Evolutionary conservation across 2,888 invertebrate species (phyloP), one percentile per base, ranked within the genome.

Genomic region (Antitype chi): DNA sequence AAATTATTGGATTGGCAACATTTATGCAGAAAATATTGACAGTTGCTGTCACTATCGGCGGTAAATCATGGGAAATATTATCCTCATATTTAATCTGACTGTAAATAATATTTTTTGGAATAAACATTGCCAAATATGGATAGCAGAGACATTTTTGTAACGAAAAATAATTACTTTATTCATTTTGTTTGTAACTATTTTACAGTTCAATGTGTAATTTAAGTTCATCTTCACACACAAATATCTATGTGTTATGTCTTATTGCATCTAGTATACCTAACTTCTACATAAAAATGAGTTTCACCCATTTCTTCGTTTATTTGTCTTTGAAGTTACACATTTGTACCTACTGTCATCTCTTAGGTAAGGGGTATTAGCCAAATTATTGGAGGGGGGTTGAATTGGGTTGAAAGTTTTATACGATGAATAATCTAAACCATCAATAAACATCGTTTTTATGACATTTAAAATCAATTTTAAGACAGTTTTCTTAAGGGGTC

Each of bases 101-200:
- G 32, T 23, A 23, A 23, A 28, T 20, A n/a, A n/a, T 38, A 53
- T 64, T 71, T 77, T 63, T 63, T 62, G 68, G 9, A 11, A 47
- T 63, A 59, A 68, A 68, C 68, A 32, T 70, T 80, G 78, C 47
- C 62, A 49, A 47, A 23, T n/a, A 0, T 28, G 6, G 20, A 60
- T n/a, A 63, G 55, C 9, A 55, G 62, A 57, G 67, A 81, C 59
- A 76, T 80, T 80, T 76, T 55, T 60, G 1, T 49, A 20, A 15
- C 53, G 69, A 76, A 70, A 82, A 80, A 76, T 76, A 64, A 81
- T 80, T 76, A 80, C 77, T 80, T 82, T 17, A 59, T 76, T 81
- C 57, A 59, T 76, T 81, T n/a, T n/a, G n/a, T 43, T 60, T 57
- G 28, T 17, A 55, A 28, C 49, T 52, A 1, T 57, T 7, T 38